phyloP scores from a whole-genome alignment of 2,888 invertebrate species.

The Mythimna lalbum region DNA sequence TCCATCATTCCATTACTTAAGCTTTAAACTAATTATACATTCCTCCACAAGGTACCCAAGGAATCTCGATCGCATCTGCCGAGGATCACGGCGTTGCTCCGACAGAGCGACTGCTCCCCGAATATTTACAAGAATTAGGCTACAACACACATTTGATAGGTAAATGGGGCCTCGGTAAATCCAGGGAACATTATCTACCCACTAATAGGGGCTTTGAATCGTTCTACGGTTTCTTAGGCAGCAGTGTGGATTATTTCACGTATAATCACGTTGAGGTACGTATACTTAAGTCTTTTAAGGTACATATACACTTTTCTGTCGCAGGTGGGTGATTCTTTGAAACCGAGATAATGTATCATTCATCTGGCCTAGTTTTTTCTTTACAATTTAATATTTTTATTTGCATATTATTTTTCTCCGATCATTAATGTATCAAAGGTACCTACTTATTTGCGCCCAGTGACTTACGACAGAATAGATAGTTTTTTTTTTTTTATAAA shows the following conservation, averaged over 20 bases:
- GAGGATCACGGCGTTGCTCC: constrained; percentile 94
- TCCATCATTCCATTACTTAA: background rate
- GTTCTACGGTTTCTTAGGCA: constrained; percentile 96
- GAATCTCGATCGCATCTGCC: constrained; percentile 77
- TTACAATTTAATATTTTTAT: too few species aligned
- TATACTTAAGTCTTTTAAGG: constrained; percentile 19
- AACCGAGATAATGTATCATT: too few species aligned
- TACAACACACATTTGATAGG: constrained; percentile 95
- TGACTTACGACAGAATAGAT: too few species aligned
- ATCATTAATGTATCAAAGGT: too few species aligned
- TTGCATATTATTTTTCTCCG: too few species aligned
- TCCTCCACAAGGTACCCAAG: constrained; percentile 68
- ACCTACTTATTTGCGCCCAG: too few species aligned
- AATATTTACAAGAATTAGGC: constrained; percentile 92
- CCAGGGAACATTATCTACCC: constrained; percentile 92
- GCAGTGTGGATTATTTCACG: constrained; percentile 94
- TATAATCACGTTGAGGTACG: constrained; percentile 87
- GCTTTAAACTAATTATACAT: constrained; percentile 9
- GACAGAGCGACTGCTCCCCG: constrained; percentile 92
- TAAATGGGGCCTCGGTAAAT: constrained; percentile 97
- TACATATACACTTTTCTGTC: background rate
- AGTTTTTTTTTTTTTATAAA: too few species aligned
- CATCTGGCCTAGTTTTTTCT: too few species aligned
- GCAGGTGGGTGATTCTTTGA: too few species aligned
- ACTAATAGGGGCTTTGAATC: constrained; percentile 94